Evolutionary conservation across 1,140 invertebrate genomes (phyloP), one percentile per base, ranked within the genome.

Genomic region (Drosophila jambulina): DNA sequence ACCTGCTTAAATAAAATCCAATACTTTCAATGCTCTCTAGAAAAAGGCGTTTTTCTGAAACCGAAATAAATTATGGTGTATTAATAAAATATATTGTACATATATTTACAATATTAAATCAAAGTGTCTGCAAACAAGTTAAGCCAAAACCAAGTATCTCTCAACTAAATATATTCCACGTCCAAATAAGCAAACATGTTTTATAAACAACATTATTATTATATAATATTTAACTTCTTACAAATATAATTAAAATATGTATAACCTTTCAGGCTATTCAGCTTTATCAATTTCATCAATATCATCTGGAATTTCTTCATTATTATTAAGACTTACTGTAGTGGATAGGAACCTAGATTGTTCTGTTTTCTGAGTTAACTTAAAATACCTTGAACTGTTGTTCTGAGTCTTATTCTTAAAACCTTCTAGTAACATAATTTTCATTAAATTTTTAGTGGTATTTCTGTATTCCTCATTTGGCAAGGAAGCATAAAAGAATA

Each of bases 21-120:
- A 42, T 64, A 42, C 45, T 45, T 69, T 67, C 29, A 67, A 54
- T 70, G 67, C 67, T 70, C 67, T 70, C 38, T 54, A 54, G 2
- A 54, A 23, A 4, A 17, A 15, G 0, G 5, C 23, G 21, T 68
- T 49, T 49, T 48, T 15, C 1, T 45, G 2, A 7, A 43, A 10
- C 9, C 9, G 0, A 7, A 38, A 17, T 17, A 17, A 17, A 38
- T 38, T 17, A 8, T 38, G 7, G 17, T 38, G 2, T 38, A 38
- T 8, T 3, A 3, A 38, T 38, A 7, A 38, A 32, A 29, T 13
- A 15, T 6, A 15, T 4, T 15, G 5, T 6, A 36, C 1, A 36
- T 36, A 13, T 36, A 36, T 36, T 32, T 32, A 32, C 0, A 38
- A 38, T 38, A 38, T 12, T 15, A 12, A 36, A 36, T 36, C 34